Evolutionary conservation across 1,140 invertebrate species (phyloP).

Genomic region (Pseudoatta argentina): DNA sequence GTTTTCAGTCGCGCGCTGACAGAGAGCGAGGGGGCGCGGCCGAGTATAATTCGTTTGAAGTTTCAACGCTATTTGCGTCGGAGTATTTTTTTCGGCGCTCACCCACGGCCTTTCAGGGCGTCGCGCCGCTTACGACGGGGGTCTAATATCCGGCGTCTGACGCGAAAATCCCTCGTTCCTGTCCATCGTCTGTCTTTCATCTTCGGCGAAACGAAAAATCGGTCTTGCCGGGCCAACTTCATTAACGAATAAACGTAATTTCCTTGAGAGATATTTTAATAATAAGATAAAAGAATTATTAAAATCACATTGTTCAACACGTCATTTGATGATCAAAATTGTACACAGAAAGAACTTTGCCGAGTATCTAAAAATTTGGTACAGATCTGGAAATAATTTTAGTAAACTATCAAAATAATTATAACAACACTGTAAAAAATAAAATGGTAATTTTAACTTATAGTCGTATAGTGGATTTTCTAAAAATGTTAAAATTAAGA

Average conservation of each 20-base stretch:
- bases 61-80: conserved; percentile 56
- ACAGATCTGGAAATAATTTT: too few species aligned
- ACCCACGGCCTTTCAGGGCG: conserved; percentile 31
- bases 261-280: not conserved
- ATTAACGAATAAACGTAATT: conserved; percentile 2
- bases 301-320: not conserved
- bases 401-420: too few species aligned
- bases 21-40: not conserved
- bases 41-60: conserved; percentile 62
- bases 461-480: too few species aligned
- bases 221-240: conserved; percentile 2
- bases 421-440: too few species aligned
- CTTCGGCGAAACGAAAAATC: conserved; percentile 27
- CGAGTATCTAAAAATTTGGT: too few species aligned
- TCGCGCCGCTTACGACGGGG: conserved; percentile 46
- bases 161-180: conserved; percentile 62
- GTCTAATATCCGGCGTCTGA: conserved; percentile 66
- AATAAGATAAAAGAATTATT: not conserved
- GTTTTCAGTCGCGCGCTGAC: conserved; percentile 54
- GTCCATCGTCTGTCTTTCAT: conserved; percentile 44
- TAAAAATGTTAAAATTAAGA: too few species aligned
- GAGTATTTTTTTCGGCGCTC: conserved; percentile 40
- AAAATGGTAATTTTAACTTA: too few species aligned
- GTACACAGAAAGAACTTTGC: too few species aligned
- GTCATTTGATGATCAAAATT: not conserved